These are phyloP conservation scores for Conomelus anceps DNA, from an alignment of 2,888 invertebrate genomes.

Conservation along the genomic window DNA sequence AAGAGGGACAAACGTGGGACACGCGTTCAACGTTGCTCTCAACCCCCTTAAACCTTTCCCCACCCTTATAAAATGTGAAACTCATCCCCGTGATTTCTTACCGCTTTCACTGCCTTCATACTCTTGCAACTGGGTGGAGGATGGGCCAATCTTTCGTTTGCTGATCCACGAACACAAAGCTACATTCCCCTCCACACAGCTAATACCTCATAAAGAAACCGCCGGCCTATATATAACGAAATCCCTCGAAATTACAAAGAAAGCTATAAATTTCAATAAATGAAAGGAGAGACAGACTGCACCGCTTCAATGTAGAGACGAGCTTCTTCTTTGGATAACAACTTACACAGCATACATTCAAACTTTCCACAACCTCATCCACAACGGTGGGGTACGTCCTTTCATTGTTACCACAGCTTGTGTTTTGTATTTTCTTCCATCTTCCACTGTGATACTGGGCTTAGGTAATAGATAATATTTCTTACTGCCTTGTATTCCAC, in stretches of 20 bases:
- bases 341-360: not conserved
- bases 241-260: constrained; percentile 26
- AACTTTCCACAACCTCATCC: not conserved
- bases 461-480: not conserved
- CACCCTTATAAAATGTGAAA: not conserved
- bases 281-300: constrained; percentile 11
- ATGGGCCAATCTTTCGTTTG: not conserved
- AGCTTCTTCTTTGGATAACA: not conserved
- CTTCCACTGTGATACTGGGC: not conserved
- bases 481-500: not conserved
- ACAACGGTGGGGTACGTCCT: not conserved
- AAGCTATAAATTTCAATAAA: constrained; percentile 28
- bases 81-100: not conserved
- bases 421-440: not conserved
- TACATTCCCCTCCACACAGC: not conserved
- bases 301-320: not conserved
- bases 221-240: constrained; percentile 22
- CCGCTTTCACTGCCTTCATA: not conserved
- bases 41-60: not conserved
- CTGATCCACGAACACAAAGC: constrained; percentile 10
- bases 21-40: not conserved
- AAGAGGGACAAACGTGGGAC: not conserved
- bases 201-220: constrained; percentile 13
- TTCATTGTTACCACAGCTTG: too few relatives aligned
- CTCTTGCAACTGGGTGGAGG: constrained; percentile 13